Evolutionary conservation across 2,888 invertebrate genomes (phyloP).

Genomic region (Drosophila acutilabella): DNA sequence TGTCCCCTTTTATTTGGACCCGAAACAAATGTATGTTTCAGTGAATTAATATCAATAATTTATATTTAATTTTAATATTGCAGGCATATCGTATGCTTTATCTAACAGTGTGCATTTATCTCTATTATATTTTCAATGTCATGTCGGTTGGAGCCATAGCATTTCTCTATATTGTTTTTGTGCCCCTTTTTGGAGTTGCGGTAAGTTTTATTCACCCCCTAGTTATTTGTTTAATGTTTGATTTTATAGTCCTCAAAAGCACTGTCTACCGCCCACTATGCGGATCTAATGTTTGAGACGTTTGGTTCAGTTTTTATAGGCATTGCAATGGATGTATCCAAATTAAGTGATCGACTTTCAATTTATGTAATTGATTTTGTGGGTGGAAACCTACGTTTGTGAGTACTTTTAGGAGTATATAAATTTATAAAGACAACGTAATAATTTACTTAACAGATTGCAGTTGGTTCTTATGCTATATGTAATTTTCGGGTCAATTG

Average conservation of each 20-base stretch:
- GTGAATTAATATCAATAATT: background rate
- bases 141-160: slow-evolving; percentile 53
- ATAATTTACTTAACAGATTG: slow-evolving; percentile 34
- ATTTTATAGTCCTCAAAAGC: slow-evolving; percentile 26
- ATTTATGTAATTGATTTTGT: slow-evolving; percentile 1
- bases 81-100: slow-evolving; percentile 56
- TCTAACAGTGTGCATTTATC: slow-evolving; percentile 25
- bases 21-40: slow-evolving; percentile 32
- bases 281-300: slow-evolving; percentile 45
- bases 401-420: background rate
- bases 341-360: slow-evolving; percentile 47
- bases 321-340: slow-evolving; percentile 58
- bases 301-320: slow-evolving; percentile 43
- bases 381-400: slow-evolving; percentile 49
- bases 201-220: slow-evolving; percentile 9
- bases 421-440: background rate
- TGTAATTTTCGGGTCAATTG: slow-evolving; percentile 3
- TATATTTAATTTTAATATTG: background rate
- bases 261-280: slow-evolving; percentile 38
- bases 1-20: slow-evolving; percentile 40
- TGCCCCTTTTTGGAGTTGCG: slow-evolving; percentile 49
- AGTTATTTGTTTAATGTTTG: too few species aligned
- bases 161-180: slow-evolving; percentile 51
- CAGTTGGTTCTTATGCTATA: slow-evolving; percentile 36
- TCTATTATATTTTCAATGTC: slow-evolving; percentile 59